phyloP scores from a whole-genome alignment of 1,140 invertebrate genomes.

The Drosophila leontia region DNA sequence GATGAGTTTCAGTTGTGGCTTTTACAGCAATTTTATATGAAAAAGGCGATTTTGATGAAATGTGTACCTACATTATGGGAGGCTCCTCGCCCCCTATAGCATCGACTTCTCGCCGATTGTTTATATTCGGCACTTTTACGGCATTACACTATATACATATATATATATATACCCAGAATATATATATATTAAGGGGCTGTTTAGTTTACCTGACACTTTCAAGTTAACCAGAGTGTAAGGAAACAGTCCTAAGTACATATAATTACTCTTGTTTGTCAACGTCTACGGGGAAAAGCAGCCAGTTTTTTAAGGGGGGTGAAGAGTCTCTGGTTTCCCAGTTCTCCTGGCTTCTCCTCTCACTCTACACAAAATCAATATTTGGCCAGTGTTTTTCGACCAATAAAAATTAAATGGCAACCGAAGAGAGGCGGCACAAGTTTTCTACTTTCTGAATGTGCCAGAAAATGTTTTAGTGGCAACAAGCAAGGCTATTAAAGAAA shows the following conservation, averaged over 20 bases:
- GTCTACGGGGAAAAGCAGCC: constrained; percentile 7
- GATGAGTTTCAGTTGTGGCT: constrained; percentile 28
- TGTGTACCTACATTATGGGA: constrained; percentile 15
- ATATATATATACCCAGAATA: background rate
- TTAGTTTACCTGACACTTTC: constrained; percentile 36
- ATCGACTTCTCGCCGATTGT: constrained; percentile 18
- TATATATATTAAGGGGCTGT: background rate
- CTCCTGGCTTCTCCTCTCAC: background rate
- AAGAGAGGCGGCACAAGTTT: constrained; percentile 19
- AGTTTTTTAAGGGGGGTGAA: no score
- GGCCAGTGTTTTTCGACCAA: constrained; percentile 29
- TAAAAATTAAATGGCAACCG: constrained; percentile 30
- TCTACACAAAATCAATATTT: constrained; percentile 27
- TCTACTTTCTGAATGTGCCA: constrained; percentile 29
- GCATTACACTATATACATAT: constrained; percentile 5
- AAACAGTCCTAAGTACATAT: constrained; percentile 40
- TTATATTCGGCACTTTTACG: constrained; percentile 33
- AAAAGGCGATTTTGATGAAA: constrained; percentile 39
- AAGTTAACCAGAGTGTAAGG: constrained; percentile 31
- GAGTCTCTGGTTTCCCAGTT: background rate
- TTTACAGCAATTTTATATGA: constrained; percentile 33
- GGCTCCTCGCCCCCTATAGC: no score
- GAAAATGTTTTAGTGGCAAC: constrained; percentile 26
- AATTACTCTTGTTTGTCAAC: constrained; percentile 29
- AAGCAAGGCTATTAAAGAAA: constrained; percentile 24